Evolutionary conservation across 2,797 vertebrate species (phyloP).

Genomic region (Leptatherina wallacei): DNA sequence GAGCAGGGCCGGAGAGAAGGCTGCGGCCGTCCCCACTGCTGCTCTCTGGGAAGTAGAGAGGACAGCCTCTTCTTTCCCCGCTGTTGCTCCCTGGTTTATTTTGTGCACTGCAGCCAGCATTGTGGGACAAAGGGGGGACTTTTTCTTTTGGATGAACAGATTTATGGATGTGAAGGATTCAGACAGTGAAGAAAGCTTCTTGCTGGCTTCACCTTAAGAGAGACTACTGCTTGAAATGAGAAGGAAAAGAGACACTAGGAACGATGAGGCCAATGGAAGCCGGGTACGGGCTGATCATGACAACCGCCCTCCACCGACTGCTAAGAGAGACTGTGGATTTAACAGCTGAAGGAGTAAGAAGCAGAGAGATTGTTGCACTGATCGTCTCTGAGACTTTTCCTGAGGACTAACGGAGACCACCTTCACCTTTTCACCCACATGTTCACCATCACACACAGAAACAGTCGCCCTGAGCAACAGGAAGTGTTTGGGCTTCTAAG

Average conservation of each 20-base stretch:
- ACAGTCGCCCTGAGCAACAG: constrained; percentile 50
- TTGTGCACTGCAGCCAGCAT: constrained; percentile 77
- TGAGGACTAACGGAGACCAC: constrained; percentile 66
- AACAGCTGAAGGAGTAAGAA: constrained; percentile 25
- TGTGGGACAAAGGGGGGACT: constrained; percentile 24
- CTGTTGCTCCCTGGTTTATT: constrained; percentile 34
- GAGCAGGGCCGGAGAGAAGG: constrained; percentile 24
- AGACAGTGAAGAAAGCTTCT: constrained; percentile 19
- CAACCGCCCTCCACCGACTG: constrained; percentile 32
- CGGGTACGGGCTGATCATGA: constrained; percentile 37
- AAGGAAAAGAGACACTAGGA: constrained; percentile 47
- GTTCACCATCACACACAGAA: constrained; percentile 39
- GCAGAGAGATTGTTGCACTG: constrained; percentile 68
- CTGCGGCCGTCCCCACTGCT: constrained; percentile 36
- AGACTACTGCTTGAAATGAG: constrained; percentile 55
- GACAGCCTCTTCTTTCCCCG: constrained; percentile 29
- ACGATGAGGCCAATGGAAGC: constrained; percentile 44
- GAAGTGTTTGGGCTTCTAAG: constrained; percentile 51
- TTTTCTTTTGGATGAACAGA: no score
- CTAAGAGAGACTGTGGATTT: constrained; percentile 62
- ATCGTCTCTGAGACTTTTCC: constrained; percentile 77
- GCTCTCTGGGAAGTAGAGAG: constrained; percentile 44
- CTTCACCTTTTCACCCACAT: constrained; percentile 58
- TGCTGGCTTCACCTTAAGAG: constrained; percentile 36
- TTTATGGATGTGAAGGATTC: constrained; percentile 32